Percentiles rank a stretch among this genome's conserved stretches.
phyloP scores from a whole-genome alignment of 2,888 invertebrate genomes.

The Bhutanitis thaidina region DNA sequence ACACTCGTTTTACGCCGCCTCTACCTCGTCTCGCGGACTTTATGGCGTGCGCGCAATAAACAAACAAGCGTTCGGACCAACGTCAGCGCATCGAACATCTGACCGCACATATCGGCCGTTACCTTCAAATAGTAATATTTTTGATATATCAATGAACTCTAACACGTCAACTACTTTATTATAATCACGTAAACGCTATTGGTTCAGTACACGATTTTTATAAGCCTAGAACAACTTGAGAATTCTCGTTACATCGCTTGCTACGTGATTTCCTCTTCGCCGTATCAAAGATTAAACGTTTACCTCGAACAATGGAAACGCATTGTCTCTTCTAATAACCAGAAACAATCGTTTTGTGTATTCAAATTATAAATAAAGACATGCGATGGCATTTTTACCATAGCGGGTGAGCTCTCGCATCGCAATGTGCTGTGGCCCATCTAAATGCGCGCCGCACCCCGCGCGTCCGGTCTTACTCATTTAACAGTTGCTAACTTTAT shows the following conservation, averaged over 20 bases:
- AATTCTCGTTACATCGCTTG: constrained; percentile 51
- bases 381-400: constrained; percentile 73
- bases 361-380: constrained; percentile 58
- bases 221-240: constrained; percentile 41
- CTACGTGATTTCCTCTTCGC: constrained; percentile 69
- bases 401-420: constrained; percentile 64
- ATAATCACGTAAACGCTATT: constrained; percentile 22
- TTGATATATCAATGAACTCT: constrained; percentile 26
- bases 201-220: constrained; percentile 24
- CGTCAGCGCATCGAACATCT: not conserved
- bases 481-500: constrained; percentile 49
- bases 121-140: too few relatives aligned
- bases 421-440: constrained; percentile 61
- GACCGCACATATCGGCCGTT: constrained; percentile 5
- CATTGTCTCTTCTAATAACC: constrained; percentile 66
- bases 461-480: constrained; percentile 75
- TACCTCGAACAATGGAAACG: constrained; percentile 44
- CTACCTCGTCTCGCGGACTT: constrained; percentile 45
- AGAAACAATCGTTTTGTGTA: constrained; percentile 61
- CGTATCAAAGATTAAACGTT: constrained; percentile 48
- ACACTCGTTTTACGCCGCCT: constrained; percentile 67
- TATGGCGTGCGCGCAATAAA: constrained; percentile 56
- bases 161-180: constrained; percentile 15
- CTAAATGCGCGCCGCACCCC: constrained; percentile 65
- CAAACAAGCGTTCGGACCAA: constrained; percentile 33